phyloP scores from a whole-genome alignment of 2,113 vertebrate species.

The Pollimyrus isidori region DNA sequence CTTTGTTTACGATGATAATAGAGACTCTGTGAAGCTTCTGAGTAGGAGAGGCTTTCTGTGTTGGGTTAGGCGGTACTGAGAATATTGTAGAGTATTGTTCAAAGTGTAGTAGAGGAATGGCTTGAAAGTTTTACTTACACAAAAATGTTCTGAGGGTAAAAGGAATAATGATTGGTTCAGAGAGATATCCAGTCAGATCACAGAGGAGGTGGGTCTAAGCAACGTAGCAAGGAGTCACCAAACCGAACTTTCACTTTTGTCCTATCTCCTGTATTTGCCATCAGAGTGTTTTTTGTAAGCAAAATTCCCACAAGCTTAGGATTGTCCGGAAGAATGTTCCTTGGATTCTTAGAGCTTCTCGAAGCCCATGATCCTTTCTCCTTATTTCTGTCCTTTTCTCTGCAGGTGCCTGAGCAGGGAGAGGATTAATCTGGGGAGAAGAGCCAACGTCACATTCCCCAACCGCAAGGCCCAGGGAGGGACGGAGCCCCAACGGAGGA shows the following conservation, averaged over 20 bases:
- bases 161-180: too few relatives aligned
- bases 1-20: neutral
- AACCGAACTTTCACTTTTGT: too few relatives aligned
- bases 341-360: neutral
- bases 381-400: neutral
- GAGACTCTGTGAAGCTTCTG: neutral
- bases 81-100: neutral
- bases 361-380: neutral
- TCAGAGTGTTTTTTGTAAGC: too few relatives aligned
- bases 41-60: neutral
- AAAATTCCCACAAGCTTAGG: neutral
- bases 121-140: too few relatives aligned
- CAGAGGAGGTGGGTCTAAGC: too few relatives aligned
- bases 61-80: neutral
- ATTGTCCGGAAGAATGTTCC: neutral
- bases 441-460: neutral
- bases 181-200: too few relatives aligned
- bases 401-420: neutral
- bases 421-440: neutral
- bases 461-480: neutral
- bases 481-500: neutral
- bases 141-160: too few relatives aligned
- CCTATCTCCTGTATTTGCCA: too few relatives aligned
- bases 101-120: neutral
- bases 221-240: too few relatives aligned